Percentiles rank a stretch among this genome's conserved stretches.
Conservation (phyloP, 2,888 invertebrate genomes). For the Athetis lepigone region DNA sequence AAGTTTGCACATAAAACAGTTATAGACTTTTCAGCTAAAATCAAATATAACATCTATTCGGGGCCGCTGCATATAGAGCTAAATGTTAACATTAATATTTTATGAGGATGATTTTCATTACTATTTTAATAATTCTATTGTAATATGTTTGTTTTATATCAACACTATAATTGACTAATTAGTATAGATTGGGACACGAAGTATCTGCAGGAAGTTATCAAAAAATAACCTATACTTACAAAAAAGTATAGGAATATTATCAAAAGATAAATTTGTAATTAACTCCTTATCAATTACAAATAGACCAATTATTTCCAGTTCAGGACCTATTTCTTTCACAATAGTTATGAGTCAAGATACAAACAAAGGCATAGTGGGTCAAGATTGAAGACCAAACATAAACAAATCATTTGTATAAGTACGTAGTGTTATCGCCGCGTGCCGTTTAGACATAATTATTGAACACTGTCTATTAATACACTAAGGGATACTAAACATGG, state of each 20-base stretch:
- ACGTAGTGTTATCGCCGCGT: conserved; percentile 28
- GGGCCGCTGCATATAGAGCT: too few species aligned
- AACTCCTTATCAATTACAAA: conserved; percentile 4
- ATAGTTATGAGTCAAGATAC: conserved; percentile 24
- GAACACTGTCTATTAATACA: conserved; percentile 16
- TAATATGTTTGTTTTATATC: too few species aligned
- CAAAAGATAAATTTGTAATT: neutral
- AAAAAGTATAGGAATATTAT: neutral
- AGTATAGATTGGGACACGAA: too few species aligned
- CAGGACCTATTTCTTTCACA: conserved; percentile 15
- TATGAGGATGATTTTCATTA: too few species aligned
- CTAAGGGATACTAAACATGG: conserved; percentile 20
- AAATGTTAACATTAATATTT: too few species aligned
- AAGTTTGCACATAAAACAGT: too few species aligned
- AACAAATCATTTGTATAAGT: conserved; percentile 41
- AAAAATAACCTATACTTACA: neutral
- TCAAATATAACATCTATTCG: too few species aligned
- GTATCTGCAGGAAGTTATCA: neutral
- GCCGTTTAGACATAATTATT: conserved; percentile 11
- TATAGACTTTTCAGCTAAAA: too few species aligned
- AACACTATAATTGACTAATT: too few species aligned
- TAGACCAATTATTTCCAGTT: conserved; percentile 12
- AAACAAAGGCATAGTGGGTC: conserved; percentile 48
- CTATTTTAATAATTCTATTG: too few species aligned
- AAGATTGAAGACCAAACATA: conserved; percentile 41